These are phyloP conservation scores for Amniataba percoides DNA, from an alignment of 2,797 vertebrate genomes.

Conservation along the genomic window DNA sequence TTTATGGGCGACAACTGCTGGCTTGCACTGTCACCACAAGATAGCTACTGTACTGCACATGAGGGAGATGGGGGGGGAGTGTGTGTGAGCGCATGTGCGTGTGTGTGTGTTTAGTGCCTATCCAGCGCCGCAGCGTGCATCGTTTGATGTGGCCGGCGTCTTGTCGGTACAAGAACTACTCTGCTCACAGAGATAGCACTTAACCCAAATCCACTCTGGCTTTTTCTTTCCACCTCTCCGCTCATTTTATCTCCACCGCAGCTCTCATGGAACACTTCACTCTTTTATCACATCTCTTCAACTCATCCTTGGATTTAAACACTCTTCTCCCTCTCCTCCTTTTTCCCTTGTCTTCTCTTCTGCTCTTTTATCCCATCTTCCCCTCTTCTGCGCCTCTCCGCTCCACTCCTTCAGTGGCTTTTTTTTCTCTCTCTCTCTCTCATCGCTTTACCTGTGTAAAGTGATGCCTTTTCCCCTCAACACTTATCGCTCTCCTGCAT, in stretches of 20 bases:
- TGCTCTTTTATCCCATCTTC: conserved; percentile 55
- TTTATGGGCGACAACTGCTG: conserved; percentile 76
- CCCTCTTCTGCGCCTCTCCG: conserved; percentile 4
- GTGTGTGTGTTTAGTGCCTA: conserved; percentile 29
- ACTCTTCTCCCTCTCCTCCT: conserved; percentile 28
- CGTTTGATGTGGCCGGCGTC: conserved; percentile 75
- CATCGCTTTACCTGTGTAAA: conserved; percentile 59
- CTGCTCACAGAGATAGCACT: conserved; percentile 66
- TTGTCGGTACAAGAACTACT: conserved; percentile 59
- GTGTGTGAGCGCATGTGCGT: conserved; percentile 23
- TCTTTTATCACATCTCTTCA: conserved; percentile 59
- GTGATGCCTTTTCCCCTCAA: conserved; percentile 46
- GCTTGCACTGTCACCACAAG: conserved; percentile 71
- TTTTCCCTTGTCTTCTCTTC: conserved; percentile 33
- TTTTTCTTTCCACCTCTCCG: conserved; percentile 53
- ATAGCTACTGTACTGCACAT: conserved; percentile 59
- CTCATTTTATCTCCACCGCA: conserved; percentile 65
- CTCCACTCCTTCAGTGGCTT: conserved; percentile 48
- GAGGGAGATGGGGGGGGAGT: conserved; percentile 27
- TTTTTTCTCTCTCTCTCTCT: conserved; percentile 56
- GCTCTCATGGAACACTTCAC: conserved; percentile 57
- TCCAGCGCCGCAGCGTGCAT: conserved; percentile 37
- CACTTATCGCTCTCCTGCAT: conserved; percentile 47
- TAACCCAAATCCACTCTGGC: conserved; percentile 68
- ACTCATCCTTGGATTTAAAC: conserved; percentile 62